Percentiles rank a stretch among this genome's conserved stretches.
phyloP scores from a whole-genome alignment of 2,797 vertebrate genomes.

The Sebastes taczanowskii region DNA sequence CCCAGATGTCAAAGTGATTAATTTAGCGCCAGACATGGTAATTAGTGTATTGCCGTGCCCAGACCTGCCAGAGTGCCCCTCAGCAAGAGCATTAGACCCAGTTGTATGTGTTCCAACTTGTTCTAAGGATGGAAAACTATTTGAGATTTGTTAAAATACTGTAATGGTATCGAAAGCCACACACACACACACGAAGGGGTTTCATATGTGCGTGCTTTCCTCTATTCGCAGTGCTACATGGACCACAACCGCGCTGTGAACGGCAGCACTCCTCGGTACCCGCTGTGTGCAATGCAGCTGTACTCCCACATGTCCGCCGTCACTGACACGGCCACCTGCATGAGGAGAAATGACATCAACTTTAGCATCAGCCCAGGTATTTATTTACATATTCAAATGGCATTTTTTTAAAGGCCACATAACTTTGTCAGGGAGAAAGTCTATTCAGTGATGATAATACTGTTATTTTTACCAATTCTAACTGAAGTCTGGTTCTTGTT shows the following conservation, averaged over 20 bases:
- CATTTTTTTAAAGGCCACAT: not conserved
- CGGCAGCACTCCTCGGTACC: conserved; percentile 82
- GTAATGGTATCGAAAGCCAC: not conserved
- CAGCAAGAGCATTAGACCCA: not conserved
- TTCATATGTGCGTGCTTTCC: not conserved
- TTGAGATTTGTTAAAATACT: not conserved
- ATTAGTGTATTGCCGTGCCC: not conserved
- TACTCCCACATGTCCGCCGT: conserved; percentile 94
- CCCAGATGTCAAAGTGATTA: not conserved
- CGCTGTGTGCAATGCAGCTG: conserved; percentile 96
- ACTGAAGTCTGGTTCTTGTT: not conserved
- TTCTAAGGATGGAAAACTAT: not conserved
- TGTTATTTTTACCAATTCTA: not conserved
- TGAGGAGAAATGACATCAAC: conserved; percentile 89
- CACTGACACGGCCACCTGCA: conserved; percentile 92
- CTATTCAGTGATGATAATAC: not conserved
- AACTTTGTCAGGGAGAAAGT: not conserved
- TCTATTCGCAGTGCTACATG: conserved; percentile 82
- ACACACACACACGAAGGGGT: not conserved
- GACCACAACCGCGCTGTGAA: conserved; percentile 85
- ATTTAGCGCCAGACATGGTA: not conserved
- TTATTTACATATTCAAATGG: conserved; percentile 34
- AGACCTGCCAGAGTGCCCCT: not conserved
- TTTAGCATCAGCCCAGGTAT: conserved; percentile 92
- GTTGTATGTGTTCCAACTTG: not conserved